A percentile compares a stretch with the other conserved stretches of the same genome.
Conservation (phyloP, 2,888 invertebrate genomes). For the Diabrotica balteata region DNA sequence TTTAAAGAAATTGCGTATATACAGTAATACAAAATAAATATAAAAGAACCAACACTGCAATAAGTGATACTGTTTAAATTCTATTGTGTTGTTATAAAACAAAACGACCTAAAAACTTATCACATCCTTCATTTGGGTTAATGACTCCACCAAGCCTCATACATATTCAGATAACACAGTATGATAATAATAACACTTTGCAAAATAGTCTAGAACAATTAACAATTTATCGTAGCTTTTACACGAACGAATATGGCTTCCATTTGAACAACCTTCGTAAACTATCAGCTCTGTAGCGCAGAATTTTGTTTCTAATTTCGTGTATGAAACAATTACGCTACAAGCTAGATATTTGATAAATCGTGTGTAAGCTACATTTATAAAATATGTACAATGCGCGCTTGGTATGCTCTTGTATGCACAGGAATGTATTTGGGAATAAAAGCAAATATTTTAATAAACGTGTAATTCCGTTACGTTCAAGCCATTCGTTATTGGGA, state of each 20-base stretch:
- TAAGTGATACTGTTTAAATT: too few species aligned
- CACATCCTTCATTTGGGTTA: background rate
- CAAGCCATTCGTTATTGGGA: too few species aligned
- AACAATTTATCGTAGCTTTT: background rate
- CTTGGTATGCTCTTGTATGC: too few species aligned
- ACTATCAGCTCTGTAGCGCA: background rate
- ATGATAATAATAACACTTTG: background rate
- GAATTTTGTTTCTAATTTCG: background rate
- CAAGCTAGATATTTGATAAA: slow-evolving; percentile 1
- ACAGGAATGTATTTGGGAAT: too few species aligned
- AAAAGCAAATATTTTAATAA: too few species aligned
- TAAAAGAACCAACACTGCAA: too few species aligned
- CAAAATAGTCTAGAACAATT: slow-evolving; percentile 1
- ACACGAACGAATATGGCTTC: background rate
- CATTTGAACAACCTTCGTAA: background rate
- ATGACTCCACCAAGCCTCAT: background rate
- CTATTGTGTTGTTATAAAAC: too few species aligned
- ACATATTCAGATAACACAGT: background rate
- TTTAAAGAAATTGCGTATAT: too few species aligned
- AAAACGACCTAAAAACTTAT: too few species aligned
- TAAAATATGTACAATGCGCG: background rate
- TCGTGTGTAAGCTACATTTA: background rate
- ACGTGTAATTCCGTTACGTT: too few species aligned
- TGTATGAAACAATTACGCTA: background rate
- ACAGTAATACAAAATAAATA: too few species aligned